Evolutionary conservation across 2,113 vertebrate species (phyloP), one percentile per base, ranked within the genome.

Genomic region (Beaufortia kweichowensis): DNA sequence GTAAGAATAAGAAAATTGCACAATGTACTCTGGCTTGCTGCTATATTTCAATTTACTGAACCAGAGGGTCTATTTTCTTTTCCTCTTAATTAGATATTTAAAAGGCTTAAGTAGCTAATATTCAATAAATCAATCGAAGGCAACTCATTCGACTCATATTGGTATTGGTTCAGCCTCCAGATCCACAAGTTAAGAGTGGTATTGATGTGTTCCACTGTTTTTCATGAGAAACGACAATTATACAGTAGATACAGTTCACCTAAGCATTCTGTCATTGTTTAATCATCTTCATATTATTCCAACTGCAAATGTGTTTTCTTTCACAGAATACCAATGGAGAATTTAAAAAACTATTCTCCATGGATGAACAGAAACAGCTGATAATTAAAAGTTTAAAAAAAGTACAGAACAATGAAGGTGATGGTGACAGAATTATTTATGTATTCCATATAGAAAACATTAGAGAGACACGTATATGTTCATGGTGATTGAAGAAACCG

Each of bases 201-300:
- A 21, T 33, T 64, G 24, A 64, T 79, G 56, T 70, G 41, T 84
- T 86, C 75, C 84, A 77, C 77, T 78, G 78, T 79, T 87, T 83
- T 81, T 65, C 73, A 69, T 67, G 29, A 31, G 4, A 15, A 7
- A 24, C 21, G 9, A 56, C 35, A 4, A 26, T 41, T 23, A 12
- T 24, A 33, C 33, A 35, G 19, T 64, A 17, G 39, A 7, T 35
- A 5, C 5, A 5, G 6, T 35, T 7, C 5, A 35, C 5, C 33
- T 9, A 35, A 35, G 9, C 33, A 5, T 35, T 35, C 2, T 35
- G 33, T 35, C 33, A 35, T 7, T 35, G 9, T 35, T 35, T 35
- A 35, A 7, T 35, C 33, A 35, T 9, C 33, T 35, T 35, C 3
- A 46, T 46, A 4, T 46, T 17, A 46, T 46, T 46, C 43, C 43